phyloP scores from a whole-genome alignment of 2,888 invertebrate species.

The Andrena haemorrhoa region DNA sequence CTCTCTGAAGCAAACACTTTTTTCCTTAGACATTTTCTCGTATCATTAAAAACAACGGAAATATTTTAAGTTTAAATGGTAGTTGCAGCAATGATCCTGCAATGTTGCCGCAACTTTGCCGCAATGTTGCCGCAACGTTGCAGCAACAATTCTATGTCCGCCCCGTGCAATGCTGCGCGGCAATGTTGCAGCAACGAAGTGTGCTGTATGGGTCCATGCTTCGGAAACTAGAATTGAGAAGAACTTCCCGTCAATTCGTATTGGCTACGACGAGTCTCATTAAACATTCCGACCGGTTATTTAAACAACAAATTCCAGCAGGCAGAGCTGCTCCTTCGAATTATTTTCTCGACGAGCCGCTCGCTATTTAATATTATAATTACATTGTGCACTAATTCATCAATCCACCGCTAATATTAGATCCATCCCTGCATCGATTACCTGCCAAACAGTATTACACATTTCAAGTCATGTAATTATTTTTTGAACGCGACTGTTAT shows the following conservation, averaged over 20 bases:
- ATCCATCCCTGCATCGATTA: constrained; percentile 43
- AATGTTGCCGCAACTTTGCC: no score
- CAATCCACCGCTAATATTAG: constrained; percentile 19
- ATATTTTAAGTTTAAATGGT: no score
- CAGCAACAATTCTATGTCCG: no score
- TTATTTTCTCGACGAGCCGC: constrained; percentile 30
- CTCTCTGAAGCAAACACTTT: no score
- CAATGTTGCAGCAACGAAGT: no score
- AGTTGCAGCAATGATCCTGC: no score
- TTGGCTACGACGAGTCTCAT: neutral
- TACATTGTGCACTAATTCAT: constrained; percentile 35
- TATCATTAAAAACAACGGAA: no score
- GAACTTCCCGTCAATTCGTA: neutral
- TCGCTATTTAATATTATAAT: constrained; percentile 38
- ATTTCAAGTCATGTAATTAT: constrained; percentile 37
- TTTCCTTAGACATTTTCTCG: no score
- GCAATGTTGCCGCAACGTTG: no score
- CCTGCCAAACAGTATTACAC: constrained; percentile 12
- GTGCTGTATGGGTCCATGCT: no score
- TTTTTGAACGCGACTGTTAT: constrained; percentile 23
- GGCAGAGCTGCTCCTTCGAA: constrained; percentile 16
- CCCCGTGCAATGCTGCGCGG: no score
- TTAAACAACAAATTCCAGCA: constrained; percentile 32
- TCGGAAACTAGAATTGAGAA: neutral
- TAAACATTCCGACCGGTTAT: constrained; percentile 1